Percentiles rank a stretch among this genome's conserved stretches.
phyloP scores from a whole-genome alignment of 2,113 vertebrate genomes.

The Turdus rufiventris region DNA sequence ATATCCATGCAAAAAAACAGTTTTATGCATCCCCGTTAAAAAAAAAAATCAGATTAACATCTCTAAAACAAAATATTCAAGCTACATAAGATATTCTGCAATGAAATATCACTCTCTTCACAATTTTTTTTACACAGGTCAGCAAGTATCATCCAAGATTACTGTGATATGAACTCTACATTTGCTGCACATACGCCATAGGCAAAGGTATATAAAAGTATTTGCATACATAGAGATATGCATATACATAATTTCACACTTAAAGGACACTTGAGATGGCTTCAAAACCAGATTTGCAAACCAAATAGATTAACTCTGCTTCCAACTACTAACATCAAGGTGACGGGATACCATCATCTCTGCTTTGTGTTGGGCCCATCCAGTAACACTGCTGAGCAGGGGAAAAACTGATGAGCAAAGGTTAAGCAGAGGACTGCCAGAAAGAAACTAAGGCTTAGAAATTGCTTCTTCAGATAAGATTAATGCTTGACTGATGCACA shows the following conservation, averaged over 20 bases:
- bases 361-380: neutral
- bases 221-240: neutral
- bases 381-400: neutral
- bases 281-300: neutral
- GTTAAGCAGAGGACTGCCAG: constrained; percentile 4
- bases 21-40: neutral
- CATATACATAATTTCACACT: neutral
- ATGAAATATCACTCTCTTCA: neutral
- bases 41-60: neutral
- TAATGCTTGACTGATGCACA: neutral
- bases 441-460: neutral
- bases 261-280: neutral
- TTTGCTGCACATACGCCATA: neutral
- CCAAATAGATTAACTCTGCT: neutral
- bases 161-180: neutral
- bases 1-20: neutral
- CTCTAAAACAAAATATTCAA: neutral
- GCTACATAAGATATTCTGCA: neutral
- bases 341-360: neutral
- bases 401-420: neutral
- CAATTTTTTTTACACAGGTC: neutral
- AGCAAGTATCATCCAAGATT: neutral
- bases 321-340: neutral
- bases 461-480: neutral
- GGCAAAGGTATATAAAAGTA: neutral